Evolutionary conservation across 2,888 invertebrate genomes (phyloP).

Genomic region (Cephalotes varians): DNA sequence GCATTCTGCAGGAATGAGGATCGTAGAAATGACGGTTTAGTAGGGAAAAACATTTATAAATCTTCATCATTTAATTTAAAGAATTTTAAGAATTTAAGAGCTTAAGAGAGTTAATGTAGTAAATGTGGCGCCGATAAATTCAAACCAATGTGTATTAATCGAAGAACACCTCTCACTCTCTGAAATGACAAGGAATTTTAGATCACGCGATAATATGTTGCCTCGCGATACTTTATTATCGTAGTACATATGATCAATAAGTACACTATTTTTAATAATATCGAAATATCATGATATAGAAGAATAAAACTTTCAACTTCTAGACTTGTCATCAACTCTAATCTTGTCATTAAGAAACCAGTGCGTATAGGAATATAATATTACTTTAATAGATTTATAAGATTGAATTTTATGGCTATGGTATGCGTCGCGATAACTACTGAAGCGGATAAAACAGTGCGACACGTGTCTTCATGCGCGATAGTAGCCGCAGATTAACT

Average conservation of each 20-base stretch:
- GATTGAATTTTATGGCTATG: background rate
- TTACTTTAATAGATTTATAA: conserved; percentile 2
- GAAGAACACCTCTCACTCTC: background rate
- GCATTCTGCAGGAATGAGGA: conserved; percentile 35
- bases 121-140: background rate
- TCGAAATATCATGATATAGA: background rate
- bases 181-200: background rate
- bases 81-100: background rate
- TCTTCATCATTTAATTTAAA: background rate
- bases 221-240: background rate
- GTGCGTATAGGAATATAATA: background rate
- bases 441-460: conserved; percentile 32
- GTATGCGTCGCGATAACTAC: background rate
- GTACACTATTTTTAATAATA: background rate
- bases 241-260: background rate
- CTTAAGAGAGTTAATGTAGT: background rate
- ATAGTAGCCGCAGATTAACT: conserved; percentile 30
- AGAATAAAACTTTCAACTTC: background rate
- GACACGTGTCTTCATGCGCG: conserved; percentile 28
- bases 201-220: no score
- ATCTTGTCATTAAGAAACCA: background rate
- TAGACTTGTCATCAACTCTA: no score
- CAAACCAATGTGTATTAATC: background rate
- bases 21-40: conserved; percentile 11
- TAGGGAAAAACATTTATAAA: background rate